These are phyloP conservation scores for Mormyrus hasselquistii DNA, from an alignment of 2,797 vertebrate genomes.

Conservation along the genomic window DNA sequence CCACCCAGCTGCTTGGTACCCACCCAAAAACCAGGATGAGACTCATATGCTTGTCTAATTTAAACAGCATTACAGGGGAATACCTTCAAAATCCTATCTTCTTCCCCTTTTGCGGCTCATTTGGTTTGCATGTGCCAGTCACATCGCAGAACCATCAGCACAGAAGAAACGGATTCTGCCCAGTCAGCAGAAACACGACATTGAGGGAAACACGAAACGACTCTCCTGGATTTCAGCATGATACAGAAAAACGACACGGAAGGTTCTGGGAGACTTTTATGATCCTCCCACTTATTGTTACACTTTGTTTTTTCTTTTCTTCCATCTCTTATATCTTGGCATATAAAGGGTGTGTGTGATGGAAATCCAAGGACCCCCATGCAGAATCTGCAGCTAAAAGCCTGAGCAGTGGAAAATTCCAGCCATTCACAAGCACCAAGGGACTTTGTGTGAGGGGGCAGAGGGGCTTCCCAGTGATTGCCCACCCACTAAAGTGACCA, in stretches of 20 bases:
- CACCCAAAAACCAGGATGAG: constrained; percentile 11
- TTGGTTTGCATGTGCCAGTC: neutral
- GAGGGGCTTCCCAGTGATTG: constrained; percentile 28
- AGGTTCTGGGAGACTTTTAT: neutral
- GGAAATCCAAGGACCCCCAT: constrained; percentile 14
- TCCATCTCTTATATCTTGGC: neutral
- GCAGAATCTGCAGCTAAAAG: constrained; percentile 12
- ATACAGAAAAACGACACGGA: neutral
- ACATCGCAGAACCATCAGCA: neutral
- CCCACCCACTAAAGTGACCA: constrained; percentile 24
- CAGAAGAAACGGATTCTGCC: neutral
- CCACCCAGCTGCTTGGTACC: constrained; percentile 21
- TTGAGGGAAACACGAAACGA: neutral
- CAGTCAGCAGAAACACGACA: neutral
- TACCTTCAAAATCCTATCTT: neutral
- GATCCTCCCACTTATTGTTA: neutral
- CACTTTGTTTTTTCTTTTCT: neutral
- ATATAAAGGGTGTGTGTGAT: neutral
- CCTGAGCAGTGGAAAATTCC: constrained; percentile 53
- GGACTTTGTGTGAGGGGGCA: constrained; percentile 30
- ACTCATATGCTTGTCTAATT: constrained; percentile 22
- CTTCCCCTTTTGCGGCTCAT: neutral
- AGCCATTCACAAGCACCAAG: constrained; percentile 38
- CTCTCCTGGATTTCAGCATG: neutral
- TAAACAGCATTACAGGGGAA: constrained; percentile 13